Evolutionary conservation across 1,140 invertebrate genomes (phyloP).

Genomic region (Potamilus streckersoni): DNA sequence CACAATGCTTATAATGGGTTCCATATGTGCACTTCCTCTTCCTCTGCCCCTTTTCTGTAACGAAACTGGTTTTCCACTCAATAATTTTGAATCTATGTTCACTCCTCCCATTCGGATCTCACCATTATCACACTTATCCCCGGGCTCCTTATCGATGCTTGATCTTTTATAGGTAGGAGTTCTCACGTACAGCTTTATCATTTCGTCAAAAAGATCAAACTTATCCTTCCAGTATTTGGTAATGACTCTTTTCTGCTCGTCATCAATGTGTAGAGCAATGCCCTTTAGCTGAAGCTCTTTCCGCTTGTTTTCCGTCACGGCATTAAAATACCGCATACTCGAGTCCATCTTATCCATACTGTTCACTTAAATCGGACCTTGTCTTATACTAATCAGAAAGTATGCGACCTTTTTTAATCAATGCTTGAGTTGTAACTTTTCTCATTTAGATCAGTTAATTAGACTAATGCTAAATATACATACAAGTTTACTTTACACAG

Average conservation of each 20-base stretch:
- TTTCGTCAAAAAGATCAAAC: constrained; percentile 25
- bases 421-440: too few species aligned
- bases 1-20: constrained; percentile 32
- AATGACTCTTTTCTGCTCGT: constrained; percentile 26
- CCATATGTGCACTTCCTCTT: constrained; percentile 5
- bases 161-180: constrained; percentile 15
- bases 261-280: constrained; percentile 26
- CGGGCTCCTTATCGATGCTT: neutral
- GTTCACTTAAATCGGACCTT: too few species aligned
- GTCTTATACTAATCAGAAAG: too few species aligned
- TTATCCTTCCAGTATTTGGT: constrained; percentile 33
- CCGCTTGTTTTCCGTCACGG: constrained; percentile 27
- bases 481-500: too few species aligned
- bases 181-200: constrained; percentile 31
- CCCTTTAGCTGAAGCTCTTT: constrained; percentile 15
- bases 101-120: constrained; percentile 14
- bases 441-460: too few species aligned
- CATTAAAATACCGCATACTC: constrained; percentile 22
- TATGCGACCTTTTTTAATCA: too few species aligned
- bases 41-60: constrained; percentile 12
- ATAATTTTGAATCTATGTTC: constrained; percentile 25
- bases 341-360: constrained; percentile 7
- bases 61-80: constrained; percentile 17
- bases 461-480: too few species aligned
- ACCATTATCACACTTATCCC: neutral